Evolutionary conservation across 2,113 vertebrate species (phyloP), one percentile per base, ranked within the genome.

Genomic region (Hymenochirus boettgeri): DNA sequence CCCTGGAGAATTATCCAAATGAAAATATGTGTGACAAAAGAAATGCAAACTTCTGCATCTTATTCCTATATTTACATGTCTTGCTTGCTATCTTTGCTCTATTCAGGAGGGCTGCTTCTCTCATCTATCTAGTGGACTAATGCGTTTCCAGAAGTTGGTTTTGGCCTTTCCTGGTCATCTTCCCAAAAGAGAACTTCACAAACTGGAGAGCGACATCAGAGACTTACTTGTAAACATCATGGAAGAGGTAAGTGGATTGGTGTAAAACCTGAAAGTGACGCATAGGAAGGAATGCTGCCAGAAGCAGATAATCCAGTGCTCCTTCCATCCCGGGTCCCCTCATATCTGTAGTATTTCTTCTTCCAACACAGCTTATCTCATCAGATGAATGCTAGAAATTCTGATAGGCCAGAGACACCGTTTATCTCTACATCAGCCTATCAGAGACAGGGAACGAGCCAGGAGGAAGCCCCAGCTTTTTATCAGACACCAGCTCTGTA

Each of bases 181-280:
- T n/a, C 39, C 39, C 2, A 48, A 47, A 6, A 0, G 65, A 4
- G 47, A 63, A 6, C 61, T 67, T 17, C 87, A 18, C 50, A 50
- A 3, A 7, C 71, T 89, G 37, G 77, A 77, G 57, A 70, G 81
- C 70, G 88, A 88, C 0, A 2, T 73, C 1, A 57, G 72, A 8
- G 83, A 88, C 72, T 80, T 89, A 19, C 81, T 83, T 60, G 70
- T 74, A 73, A 86, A 81, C 63, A 62, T 88, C 70, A 76, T 85
- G 75, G 81, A 79, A 70, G 81, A 86, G 85, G 88, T 88, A 33
- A 62, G 72, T 22, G 39, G 39, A 15, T 17, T 42, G 39, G 13
- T 31, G 10, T 31, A 5, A 31, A 10, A 31, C 5, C 5, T 5
- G 29, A 31, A 31, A 31, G 5, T 31, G 29, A n/a, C n/a, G n/a